Conservation (phyloP, 2,113 vertebrate species). For the Chloroceryle aenea region DNA sequence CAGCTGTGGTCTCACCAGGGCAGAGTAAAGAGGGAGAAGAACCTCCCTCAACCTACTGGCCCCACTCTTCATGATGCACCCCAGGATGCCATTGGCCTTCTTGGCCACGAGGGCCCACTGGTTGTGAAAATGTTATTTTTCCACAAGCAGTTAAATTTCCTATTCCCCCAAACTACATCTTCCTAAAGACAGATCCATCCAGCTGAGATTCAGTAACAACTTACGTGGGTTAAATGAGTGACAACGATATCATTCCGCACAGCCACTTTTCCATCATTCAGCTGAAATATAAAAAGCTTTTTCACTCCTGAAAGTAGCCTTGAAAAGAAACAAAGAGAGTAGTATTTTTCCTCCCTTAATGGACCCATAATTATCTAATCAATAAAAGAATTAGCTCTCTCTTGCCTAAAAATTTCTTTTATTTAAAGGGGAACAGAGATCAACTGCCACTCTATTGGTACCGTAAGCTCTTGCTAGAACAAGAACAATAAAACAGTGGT, state of each 20-base stretch:
- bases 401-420: not conserved
- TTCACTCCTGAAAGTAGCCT: constrained; percentile 97
- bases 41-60: too few species aligned
- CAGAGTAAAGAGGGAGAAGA: too few species aligned
- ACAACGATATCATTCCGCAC: constrained; percentile 91
- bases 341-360: not conserved
- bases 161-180: not conserved
- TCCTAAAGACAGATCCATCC: not conserved
- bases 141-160: not conserved
- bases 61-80: too few species aligned
- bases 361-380: not conserved
- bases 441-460: not conserved
- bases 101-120: too few species aligned
- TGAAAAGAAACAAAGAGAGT: constrained; percentile 52
- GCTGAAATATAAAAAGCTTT: constrained; percentile 95
- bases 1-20: too few species aligned
- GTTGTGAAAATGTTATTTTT: not conserved
- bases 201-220: constrained; percentile 50
- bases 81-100: too few species aligned
- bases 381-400: not conserved
- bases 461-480: not conserved
- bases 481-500: not conserved
- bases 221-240: constrained; percentile 94
- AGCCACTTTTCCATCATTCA: constrained; percentile 90
- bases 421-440: not conserved